A percentile compares a stretch with the other conserved stretches of the same genome.
Conservation (phyloP, 2,113 vertebrate species). For the Macroglossus sobrinus region DNA sequence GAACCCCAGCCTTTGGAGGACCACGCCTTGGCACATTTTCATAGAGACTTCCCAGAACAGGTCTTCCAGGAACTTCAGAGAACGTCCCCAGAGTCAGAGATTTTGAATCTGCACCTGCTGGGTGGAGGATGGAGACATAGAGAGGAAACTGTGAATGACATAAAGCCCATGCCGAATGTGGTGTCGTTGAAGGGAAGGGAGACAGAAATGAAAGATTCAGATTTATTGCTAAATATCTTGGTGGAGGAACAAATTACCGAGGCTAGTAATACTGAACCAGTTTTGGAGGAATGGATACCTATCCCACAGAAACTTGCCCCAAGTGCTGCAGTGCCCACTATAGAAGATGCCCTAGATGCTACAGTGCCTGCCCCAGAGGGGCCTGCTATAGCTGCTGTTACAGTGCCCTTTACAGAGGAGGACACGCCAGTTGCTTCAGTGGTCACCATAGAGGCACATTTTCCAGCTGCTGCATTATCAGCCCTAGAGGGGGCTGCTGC, state of each 20-base stretch:
- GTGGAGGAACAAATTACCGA: slow-evolving; percentile 50
- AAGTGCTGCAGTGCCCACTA: not conserved
- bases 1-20: not conserved
- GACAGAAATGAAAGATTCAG: slow-evolving; percentile 60
- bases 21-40: slow-evolving; percentile 23
- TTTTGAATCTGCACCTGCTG: not conserved
- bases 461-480: rapidly evolving
- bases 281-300: slow-evolving; percentile 24
- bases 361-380: not conserved
- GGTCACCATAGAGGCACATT: not conserved
- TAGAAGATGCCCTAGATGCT: not conserved
- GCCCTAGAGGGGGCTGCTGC: not conserved
- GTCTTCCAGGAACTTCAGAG: not conserved
- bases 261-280: not conserved
- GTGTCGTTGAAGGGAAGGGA: not conserved
- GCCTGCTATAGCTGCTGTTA: not conserved
- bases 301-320: not conserved
- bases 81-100: not conserved
- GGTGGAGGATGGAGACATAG: not conserved
- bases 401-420: not conserved
- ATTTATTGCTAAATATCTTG: slow-evolving; percentile 31
- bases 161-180: not conserved
- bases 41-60: not conserved
- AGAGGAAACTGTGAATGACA: not conserved
- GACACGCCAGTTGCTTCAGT: not conserved